phyloP scores from a whole-genome alignment of 1,140 invertebrate species.

The Heliconius hermathena region DNA sequence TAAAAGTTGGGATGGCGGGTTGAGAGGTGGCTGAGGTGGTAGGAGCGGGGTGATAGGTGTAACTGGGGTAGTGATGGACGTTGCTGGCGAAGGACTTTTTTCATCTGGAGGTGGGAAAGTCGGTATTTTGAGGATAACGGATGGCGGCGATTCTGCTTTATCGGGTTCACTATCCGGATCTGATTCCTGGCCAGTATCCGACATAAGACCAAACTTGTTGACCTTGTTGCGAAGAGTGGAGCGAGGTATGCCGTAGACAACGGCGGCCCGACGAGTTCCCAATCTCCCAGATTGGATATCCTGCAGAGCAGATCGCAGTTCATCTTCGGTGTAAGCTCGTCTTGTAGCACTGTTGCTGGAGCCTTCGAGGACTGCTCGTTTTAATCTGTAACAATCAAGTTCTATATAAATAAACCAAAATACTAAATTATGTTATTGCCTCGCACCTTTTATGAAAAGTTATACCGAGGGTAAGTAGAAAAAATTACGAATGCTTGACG shows the following conservation, averaged over 20 bases:
- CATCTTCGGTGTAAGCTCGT: conserved; percentile 94
- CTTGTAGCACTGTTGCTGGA: conserved; percentile 82
- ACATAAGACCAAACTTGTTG: conserved; percentile 91
- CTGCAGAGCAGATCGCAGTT: conserved; percentile 92
- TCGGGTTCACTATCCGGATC: conserved; percentile 76
- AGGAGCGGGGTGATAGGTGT: conserved; percentile 84
- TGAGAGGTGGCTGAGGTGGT: conserved; percentile 70
- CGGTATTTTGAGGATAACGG: conserved; percentile 94
- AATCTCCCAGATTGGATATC: conserved; percentile 96
- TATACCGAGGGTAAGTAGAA: no score
- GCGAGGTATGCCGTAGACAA: conserved; percentile 96
- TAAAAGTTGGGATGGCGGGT: conserved; percentile 53
- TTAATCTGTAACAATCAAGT: conserved; percentile 68
- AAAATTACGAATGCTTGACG: no score
- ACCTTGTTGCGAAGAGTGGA: conserved; percentile 97
- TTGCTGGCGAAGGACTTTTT: conserved; percentile 70
- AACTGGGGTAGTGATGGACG: conserved; percentile 80
- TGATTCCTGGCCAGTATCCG: conserved; percentile 78
- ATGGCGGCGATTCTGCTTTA: conserved; percentile 78
- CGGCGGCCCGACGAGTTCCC: conserved; percentile 94
- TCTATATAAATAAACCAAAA: background rate
- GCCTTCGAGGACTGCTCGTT: conserved; percentile 57
- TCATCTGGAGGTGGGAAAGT: conserved; percentile 90
- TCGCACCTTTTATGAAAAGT: no score
- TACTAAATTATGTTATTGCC: no score